phyloP scores from a whole-genome alignment of 2,888 invertebrate genomes.

The Danaus chrysippus region DNA sequence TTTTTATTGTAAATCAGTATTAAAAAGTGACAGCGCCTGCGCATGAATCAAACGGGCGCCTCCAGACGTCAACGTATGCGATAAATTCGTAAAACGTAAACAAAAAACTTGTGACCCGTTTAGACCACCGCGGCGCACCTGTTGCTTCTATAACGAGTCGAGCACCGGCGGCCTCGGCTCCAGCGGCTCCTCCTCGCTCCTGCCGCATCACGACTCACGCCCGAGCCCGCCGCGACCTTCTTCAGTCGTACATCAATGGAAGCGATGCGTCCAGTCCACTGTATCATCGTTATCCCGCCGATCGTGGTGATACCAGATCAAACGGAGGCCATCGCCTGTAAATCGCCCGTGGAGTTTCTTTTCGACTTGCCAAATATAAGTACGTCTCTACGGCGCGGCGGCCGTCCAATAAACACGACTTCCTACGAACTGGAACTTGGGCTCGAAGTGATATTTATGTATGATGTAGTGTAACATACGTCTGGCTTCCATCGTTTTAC shows the following conservation, averaged over 20 bases:
- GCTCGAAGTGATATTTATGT: conserved; percentile 63
- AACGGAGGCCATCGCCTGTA: conserved; percentile 56
- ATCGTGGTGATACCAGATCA: conserved; percentile 51
- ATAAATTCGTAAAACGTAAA: conserved; percentile 74
- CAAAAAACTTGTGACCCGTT: conserved; percentile 60
- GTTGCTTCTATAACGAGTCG: conserved; percentile 67
- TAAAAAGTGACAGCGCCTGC: conserved; percentile 75
- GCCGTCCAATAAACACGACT: conserved; percentile 65
- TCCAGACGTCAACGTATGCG: conserved; percentile 71
- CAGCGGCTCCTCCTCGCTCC: conserved; percentile 39
- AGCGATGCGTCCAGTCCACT: conserved; percentile 63
- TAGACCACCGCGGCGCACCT: conserved; percentile 73
- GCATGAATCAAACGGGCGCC: conserved; percentile 73
- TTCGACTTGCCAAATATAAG: conserved; percentile 59
- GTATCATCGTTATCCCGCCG: conserved; percentile 57
- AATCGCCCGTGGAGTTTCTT: conserved; percentile 67
- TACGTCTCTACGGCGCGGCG: conserved; percentile 53
- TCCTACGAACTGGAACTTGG: conserved; percentile 44
- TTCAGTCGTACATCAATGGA: conserved; percentile 60
- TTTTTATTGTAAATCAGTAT: conserved; percentile 79
- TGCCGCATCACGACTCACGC: conserved; percentile 62
- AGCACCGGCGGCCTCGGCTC: conserved; percentile 22
- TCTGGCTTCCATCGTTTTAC: conserved; percentile 74
- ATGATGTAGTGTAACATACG: conserved; percentile 46
- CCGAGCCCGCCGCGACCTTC: conserved; percentile 35